phyloP scores from a whole-genome alignment of 2,113 vertebrate species.

The Neodon shergylaensis region DNA sequence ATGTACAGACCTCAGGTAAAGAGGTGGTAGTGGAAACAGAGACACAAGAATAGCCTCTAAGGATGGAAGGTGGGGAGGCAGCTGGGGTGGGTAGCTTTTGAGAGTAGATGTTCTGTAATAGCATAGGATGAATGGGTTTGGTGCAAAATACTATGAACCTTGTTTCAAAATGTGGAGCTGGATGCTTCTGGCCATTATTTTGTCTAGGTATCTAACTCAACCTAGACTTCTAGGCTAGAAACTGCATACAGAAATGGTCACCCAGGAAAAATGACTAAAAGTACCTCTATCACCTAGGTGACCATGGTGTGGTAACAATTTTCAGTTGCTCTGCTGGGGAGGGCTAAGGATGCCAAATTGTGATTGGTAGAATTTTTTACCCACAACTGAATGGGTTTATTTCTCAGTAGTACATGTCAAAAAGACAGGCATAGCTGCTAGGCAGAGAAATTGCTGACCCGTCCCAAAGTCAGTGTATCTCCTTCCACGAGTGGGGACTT shows the following conservation, averaged over 20 bases:
- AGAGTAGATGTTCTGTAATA: neutral
- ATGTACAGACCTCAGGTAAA: neutral
- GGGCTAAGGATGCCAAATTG: neutral
- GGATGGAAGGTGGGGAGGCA: neutral
- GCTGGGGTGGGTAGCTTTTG: neutral
- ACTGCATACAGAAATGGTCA: neutral
- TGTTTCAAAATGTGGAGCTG: slow-evolving; percentile 2
- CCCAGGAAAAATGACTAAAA: slow-evolving; percentile 6
- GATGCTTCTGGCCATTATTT: neutral
- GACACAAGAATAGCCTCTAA: neutral
- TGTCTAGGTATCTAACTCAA: slow-evolving; percentile 5
- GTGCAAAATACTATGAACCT: neutral
- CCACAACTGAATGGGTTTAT: neutral
- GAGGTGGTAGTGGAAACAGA: neutral
- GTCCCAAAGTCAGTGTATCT: neutral
- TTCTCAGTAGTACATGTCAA: neutral
- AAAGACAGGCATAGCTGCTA: neutral
- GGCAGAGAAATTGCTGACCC: neutral
- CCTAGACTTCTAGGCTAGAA: neutral
- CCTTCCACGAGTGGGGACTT: neutral
- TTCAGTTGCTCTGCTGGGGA: neutral
- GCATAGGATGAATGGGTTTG: neutral
- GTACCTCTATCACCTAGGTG: neutral
- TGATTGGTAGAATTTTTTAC: neutral
- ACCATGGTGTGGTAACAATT: neutral